Evolutionary conservation across 2,113 vertebrate genomes (phyloP).

Genomic region (Mormyrus iriodes): DNA sequence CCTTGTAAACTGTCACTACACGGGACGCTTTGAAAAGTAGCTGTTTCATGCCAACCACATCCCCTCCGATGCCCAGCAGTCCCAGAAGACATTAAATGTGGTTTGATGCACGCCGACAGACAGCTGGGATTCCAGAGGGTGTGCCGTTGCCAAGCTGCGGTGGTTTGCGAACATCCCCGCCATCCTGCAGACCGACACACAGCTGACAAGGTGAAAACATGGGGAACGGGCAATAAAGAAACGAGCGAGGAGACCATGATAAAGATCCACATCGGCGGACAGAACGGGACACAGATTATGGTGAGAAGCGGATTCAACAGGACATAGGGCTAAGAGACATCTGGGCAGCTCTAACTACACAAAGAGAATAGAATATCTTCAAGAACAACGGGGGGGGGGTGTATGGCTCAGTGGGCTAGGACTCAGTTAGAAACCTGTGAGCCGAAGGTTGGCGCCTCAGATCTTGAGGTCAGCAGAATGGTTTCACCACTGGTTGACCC

Average conservation of each 20-base stretch:
- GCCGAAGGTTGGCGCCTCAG: neutral
- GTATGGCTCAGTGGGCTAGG: neutral
- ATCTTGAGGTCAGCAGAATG: neutral
- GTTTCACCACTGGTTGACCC: neutral
- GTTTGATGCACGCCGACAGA: neutral
- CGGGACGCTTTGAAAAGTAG: neutral
- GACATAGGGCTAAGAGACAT: neutral
- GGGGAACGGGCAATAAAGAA: neutral
- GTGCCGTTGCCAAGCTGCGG: neutral
- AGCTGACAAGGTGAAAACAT: constrained; percentile 1
- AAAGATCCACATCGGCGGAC: neutral
- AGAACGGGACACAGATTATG: neutral
- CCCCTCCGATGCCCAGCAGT: neutral
- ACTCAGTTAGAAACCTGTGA: neutral
- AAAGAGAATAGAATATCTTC: neutral
- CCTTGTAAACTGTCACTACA: neutral
- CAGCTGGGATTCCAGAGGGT: neutral
- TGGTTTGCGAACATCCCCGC: neutral
- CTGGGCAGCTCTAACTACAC: neutral
- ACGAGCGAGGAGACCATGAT: neutral
- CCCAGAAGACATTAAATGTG: neutral
- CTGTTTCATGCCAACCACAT: neutral
- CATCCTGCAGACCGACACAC: neutral
- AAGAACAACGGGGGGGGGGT: neutral
- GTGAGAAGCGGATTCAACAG: neutral